phyloP scores from a whole-genome alignment of 2,113 vertebrate species.

The Strix uralensis region DNA sequence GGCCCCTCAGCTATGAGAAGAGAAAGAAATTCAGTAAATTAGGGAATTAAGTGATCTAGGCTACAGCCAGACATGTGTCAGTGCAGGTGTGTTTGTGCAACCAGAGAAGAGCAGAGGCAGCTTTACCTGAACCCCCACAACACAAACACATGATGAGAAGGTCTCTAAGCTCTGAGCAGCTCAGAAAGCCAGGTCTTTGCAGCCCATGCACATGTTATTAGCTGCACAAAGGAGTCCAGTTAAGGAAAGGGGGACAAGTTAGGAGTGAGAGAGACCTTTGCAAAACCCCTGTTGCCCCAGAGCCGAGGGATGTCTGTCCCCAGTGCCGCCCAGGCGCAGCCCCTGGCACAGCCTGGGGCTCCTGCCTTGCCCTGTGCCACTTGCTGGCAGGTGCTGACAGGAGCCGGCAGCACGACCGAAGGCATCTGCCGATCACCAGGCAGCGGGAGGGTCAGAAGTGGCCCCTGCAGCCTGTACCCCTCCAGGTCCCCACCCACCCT shows the following conservation, averaged over 20 bases:
- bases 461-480: too few relatives aligned
- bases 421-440: neutral
- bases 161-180: neutral
- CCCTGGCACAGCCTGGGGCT: neutral
- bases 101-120: neutral
- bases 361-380: neutral
- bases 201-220: neutral
- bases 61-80: neutral
- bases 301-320: neutral
- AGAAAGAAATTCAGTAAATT: neutral
- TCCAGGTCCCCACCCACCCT: neutral
- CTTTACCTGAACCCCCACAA: neutral
- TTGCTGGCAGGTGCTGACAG: neutral
- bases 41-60: neutral
- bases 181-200: neutral
- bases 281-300: neutral
- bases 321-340: too few relatives aligned
- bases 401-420: neutral
- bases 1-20: neutral
- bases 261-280: neutral
- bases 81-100: neutral
- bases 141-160: rapidly evolving
- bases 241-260: neutral
- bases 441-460: neutral
- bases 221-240: neutral